Evolutionary conservation across 2,797 vertebrate species (phyloP), one percentile per base, ranked within the genome.

Genomic region (Serranus cabrilla): DNA sequence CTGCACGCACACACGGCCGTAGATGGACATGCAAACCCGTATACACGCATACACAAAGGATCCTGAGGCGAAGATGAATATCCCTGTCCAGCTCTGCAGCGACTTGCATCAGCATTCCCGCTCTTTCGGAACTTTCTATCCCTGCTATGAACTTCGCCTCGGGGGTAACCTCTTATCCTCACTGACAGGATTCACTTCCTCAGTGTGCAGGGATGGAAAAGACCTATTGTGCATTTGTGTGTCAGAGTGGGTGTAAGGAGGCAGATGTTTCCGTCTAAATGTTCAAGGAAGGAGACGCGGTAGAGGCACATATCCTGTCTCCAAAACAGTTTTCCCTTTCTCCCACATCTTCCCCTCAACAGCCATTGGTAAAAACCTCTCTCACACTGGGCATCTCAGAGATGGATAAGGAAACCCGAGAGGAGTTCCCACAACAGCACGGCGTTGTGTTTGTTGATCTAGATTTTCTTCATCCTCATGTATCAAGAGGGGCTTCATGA

Each of bases 231-330:
- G 79, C 64, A 69, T 83, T 59, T 85, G 83, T 83, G 76, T 86
- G 84, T 71, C 73, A 55, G 67, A 64, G 90, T 87, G 72, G 84
- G 85, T 25, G 80, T 78, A 83, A 89, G 84, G 87, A 92, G 91
- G 90, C 94, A 95, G 94, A 95, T 95, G 94, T 95, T 95, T 96
- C 95, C 95, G 87, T 91, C 83, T 78, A 67, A 82, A 82, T 74
- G 84, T 89, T 87, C 61, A 85, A 94, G 94, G 93, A 95, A 94
- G 93, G 91, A 93, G 93, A 88, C 90, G 87, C 74, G 73, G 76
- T 73, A 64, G 83, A 91, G 61, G 68, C 83, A 66, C 85, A 87
- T 84, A 93, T 95, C 94, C 94, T 93, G 92, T 90, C 88, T 91
- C 81, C 74, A 57, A 64, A 82, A 81, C 67, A 39, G 59, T 82